A percentile compares a stretch with the other conserved stretches of the same genome.
Evolutionary conservation across 2,113 vertebrate genomes (phyloP).

Genomic region (Corythaixoides concolor): DNA sequence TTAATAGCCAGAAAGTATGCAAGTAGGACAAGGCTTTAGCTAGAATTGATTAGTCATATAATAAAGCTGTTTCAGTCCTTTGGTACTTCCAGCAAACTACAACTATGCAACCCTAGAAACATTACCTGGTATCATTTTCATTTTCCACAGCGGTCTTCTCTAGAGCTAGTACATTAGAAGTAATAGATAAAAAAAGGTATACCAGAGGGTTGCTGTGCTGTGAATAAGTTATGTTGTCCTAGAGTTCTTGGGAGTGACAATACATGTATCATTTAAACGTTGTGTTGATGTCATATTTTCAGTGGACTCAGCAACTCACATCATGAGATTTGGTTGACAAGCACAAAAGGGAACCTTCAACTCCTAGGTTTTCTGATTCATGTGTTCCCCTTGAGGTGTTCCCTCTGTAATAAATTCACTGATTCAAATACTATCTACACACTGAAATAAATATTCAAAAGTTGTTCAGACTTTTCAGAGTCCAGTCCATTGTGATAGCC

Average conservation of each 20-base stretch:
- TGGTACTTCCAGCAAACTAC: background rate
- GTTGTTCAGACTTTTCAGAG: background rate
- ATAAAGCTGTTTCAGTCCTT: background rate
- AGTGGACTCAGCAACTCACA: background rate
- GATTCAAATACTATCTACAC: background rate
- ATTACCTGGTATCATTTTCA: background rate
- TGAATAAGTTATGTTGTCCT: background rate
- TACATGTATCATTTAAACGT: background rate
- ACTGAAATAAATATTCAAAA: background rate
- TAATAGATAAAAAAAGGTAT: background rate
- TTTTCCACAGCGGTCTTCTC: background rate
- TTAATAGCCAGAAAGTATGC: background rate
- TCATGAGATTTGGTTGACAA: background rate
- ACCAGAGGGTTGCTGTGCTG: background rate
- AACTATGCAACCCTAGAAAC: background rate
- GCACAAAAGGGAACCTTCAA: background rate
- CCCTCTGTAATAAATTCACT: background rate
- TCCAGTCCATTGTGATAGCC: background rate
- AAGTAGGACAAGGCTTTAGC: background rate
- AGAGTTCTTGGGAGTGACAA: background rate
- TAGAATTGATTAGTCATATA: background rate
- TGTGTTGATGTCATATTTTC: background rate
- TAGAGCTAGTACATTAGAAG: background rate
- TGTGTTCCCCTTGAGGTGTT: background rate
- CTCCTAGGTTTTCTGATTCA: background rate